Percentiles rank a stretch among this genome's conserved stretches.
Evolutionary conservation across 2,888 invertebrate species (phyloP).

Genomic region (Pandemis corylana): DNA sequence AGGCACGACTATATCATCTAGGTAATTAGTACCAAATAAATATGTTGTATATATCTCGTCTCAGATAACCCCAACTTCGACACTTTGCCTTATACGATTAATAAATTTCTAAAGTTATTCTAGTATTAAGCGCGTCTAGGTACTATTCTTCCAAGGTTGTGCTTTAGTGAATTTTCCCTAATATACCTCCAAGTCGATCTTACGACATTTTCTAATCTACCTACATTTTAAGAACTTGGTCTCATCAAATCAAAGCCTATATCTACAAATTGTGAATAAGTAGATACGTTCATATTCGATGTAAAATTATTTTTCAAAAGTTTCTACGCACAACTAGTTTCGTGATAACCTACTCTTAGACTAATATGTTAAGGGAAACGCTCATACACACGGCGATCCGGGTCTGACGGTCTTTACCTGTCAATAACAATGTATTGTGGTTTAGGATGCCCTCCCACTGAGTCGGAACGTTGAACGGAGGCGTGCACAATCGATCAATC

Average conservation of each 20-base stretch:
- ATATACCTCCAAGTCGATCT: constrained; percentile 51
- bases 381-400: neutral
- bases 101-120: constrained; percentile 76
- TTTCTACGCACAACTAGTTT: constrained; percentile 81
- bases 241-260: constrained; percentile 58
- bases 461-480: no score
- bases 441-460: neutral
- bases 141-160: constrained; percentile 85
- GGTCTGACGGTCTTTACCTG: neutral
- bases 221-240: constrained; percentile 55
- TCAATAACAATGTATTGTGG: neutral
- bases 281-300: constrained; percentile 42
- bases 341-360: constrained; percentile 63
- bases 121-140: constrained; percentile 81
- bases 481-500: no score
- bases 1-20: constrained; percentile 37
- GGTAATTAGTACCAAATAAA: constrained; percentile 35
- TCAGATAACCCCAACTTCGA: constrained; percentile 78
- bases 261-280: constrained; percentile 70
- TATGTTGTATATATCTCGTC: constrained; percentile 56
- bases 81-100: constrained; percentile 83
- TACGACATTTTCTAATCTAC: constrained; percentile 59
- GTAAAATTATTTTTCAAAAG: constrained; percentile 63
- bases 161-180: constrained; percentile 81
- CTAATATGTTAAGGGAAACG: constrained; percentile 48